Evolutionary conservation across 1,140 invertebrate genomes (phyloP).

Genomic region (Drosophila ficusphila): DNA sequence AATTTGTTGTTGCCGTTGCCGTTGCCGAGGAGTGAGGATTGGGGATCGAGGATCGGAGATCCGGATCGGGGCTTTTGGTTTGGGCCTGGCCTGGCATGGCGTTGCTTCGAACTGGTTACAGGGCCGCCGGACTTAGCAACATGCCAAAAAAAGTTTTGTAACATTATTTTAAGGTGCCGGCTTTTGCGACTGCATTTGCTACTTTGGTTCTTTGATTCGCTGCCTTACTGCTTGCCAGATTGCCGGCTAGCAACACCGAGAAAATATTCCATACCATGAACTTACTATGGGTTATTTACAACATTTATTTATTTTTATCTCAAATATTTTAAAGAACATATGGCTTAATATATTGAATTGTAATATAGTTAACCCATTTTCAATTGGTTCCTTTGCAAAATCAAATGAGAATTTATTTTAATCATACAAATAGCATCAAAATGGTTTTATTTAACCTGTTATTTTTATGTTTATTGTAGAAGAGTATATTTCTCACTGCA

Average conservation of each 20-base stretch:
- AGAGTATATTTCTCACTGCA: not conserved
- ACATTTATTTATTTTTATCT: too few species aligned
- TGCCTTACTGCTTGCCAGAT: not conserved
- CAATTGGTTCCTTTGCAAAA: too few species aligned
- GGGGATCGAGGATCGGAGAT: slow-evolving; percentile 10
- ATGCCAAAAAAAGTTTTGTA: slow-evolving; percentile 77
- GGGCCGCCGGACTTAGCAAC: slow-evolving; percentile 70
- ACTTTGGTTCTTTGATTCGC: not conserved
- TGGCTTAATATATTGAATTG: too few species aligned
- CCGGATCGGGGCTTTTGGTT: slow-evolving; percentile 15
- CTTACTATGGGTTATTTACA: too few species aligned
- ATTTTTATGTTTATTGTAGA: not conserved
- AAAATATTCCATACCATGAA: too few species aligned
- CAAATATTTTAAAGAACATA: too few species aligned
- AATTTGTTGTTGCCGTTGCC: slow-evolving; percentile 75
- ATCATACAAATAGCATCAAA: too few species aligned
- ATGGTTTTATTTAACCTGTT: not conserved
- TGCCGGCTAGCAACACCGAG: slow-evolving; percentile 7
- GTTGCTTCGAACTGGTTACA: slow-evolving; percentile 66
- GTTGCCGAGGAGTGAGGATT: slow-evolving; percentile 21
- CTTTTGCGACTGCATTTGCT: slow-evolving; percentile 42
- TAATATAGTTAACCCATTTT: too few species aligned
- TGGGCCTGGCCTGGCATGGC: slow-evolving; percentile 28
- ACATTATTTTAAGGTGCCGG: slow-evolving; percentile 80
- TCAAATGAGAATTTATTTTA: too few species aligned